Percentiles rank a stretch among this genome's conserved stretches.
Conservation (phyloP, 2,797 vertebrate species). For the Falco peregrinus region DNA sequence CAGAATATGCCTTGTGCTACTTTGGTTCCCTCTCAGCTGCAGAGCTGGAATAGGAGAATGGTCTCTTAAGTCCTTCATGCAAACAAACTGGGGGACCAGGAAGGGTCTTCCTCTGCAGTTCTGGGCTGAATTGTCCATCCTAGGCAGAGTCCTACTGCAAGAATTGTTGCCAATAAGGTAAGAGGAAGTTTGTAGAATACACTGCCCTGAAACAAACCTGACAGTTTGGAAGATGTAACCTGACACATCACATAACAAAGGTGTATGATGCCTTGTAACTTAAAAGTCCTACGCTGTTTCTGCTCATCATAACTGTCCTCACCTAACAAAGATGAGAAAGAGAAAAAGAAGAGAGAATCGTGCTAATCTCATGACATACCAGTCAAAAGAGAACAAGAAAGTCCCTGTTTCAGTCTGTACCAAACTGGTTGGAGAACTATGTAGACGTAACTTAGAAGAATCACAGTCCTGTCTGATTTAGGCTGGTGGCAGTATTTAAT, state of each 20-base stretch:
- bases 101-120: not conserved
- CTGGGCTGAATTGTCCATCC: not conserved
- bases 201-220: not conserved
- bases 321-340: not conserved
- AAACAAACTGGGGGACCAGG: not conserved
- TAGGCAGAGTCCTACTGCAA: not conserved
- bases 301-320: not conserved
- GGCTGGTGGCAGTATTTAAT: not conserved
- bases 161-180: not conserved
- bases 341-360: not conserved
- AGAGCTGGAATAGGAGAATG: not conserved
- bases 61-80: not conserved
- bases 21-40: not conserved
- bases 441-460: not conserved
- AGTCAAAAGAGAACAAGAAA: not conserved
- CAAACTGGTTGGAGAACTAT: not conserved
- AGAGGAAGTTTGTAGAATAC: not conserved
- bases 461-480: not conserved
- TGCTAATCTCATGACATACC: not conserved
- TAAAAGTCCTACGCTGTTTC: not conserved
- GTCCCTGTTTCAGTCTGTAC: not conserved
- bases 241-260: not conserved
- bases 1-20: not conserved
- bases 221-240: not conserved
- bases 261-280: not conserved